Conservation (phyloP, 53 echinoderm and acorn worm genomes). For the Paelopatides confundens region DNA sequence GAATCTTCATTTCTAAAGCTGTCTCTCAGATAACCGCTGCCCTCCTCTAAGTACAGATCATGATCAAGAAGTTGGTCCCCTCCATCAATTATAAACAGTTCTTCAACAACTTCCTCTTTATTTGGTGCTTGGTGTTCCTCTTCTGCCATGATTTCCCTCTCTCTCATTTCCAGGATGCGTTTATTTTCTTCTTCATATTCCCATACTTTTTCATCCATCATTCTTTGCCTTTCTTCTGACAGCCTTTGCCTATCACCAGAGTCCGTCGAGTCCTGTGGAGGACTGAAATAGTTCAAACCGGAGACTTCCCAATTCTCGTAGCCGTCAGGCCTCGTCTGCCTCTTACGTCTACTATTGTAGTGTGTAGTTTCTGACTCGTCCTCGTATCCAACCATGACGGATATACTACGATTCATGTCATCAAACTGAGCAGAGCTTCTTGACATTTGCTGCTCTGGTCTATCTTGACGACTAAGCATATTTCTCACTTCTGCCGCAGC, state of each 20-base stretch:
- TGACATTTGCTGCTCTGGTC: neutral
- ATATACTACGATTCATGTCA: neutral
- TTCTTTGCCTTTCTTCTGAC: neutral
- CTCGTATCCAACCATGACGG: conserved; percentile 21
- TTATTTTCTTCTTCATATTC: conserved; percentile 29
- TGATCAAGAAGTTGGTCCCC: neutral
- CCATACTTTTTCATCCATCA: neutral
- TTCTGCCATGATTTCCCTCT: neutral
- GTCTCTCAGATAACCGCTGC: neutral
- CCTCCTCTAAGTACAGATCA: neutral
- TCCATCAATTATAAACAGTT: conserved; percentile 12
- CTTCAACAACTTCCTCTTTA: neutral
- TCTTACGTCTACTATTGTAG: neutral
- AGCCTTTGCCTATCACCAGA: too few relatives aligned
- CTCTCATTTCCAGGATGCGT: neutral
- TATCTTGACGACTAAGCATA: neutral
- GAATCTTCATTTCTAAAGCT: neutral
- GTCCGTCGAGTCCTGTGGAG: neutral
- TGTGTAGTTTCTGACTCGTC: neutral
- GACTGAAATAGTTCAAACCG: neutral
- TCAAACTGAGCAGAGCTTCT: neutral
- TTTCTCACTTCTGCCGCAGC: neutral
- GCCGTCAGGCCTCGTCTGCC: neutral
- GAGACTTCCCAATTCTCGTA: conserved; percentile 11
- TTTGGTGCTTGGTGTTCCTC: too few relatives aligned